phyloP scores from a whole-genome alignment of 2,113 vertebrate genomes.

The Lagopus muta region DNA sequence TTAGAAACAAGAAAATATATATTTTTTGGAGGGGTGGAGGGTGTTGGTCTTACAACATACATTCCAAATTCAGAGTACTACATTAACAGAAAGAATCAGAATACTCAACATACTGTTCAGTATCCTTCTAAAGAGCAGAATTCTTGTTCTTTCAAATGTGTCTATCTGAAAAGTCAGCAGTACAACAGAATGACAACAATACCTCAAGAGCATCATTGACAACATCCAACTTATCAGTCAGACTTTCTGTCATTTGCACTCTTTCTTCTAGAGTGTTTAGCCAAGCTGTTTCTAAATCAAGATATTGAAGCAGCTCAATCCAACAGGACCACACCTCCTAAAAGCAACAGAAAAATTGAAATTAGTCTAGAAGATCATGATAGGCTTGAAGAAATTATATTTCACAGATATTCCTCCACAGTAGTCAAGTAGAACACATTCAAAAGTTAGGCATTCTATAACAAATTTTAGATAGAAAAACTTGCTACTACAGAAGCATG shows the following conservation, averaged over 20 bases:
- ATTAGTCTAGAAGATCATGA: not conserved
- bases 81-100: not conserved
- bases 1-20: not conserved
- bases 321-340: conserved; percentile 99
- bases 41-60: not conserved
- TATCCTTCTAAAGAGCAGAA: not conserved
- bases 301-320: conserved; percentile 95
- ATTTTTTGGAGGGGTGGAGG: not conserved
- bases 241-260: conserved; percentile 80
- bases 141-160: not conserved
- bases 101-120: not conserved
- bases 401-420: not conserved
- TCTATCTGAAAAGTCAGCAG: not conserved
- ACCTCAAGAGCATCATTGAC: conserved; percentile 92
- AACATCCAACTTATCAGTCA: conserved; percentile 85
- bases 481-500: not conserved
- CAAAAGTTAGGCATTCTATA: not conserved
- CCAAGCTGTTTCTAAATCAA: conserved; percentile 93
- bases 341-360: not conserved
- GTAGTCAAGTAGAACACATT: not conserved
- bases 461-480: not conserved
- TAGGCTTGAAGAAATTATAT: not conserved
- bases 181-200: not conserved
- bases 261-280: conserved; percentile 88
- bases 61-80: not conserved